Base-by-base conservation (phyloP, 23 tunicate genomes). In the Botrylloides violaceus region DNA sequence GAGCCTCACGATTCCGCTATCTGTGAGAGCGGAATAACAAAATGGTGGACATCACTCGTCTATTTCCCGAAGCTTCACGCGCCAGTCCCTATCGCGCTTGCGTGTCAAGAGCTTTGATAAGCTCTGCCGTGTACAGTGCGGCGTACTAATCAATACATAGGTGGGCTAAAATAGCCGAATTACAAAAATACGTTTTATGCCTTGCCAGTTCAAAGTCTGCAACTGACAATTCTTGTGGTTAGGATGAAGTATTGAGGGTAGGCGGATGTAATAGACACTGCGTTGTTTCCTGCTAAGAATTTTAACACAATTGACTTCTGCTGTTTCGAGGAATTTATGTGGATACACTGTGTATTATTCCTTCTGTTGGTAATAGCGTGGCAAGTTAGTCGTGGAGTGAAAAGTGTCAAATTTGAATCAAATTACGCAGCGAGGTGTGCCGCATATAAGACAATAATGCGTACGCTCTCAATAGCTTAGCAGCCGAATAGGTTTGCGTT, bases 211-310 rank as follows among this genome's bases (percentile, higher is more conserved):
- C 53, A 43, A 43, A 43, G 53, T 43, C 53, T 43, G 53, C 15
- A 15, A 43, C 53, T 43, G 53, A 43, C 53, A 43, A 43, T 43
- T 43, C 53, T 43, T 43, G 53, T 7, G 53, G 53, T 15, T 43
- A 43, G 53, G 15, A 43, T 43, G 53, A 43, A 43, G 53, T 43
- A 43, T 43, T 43, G 53, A 43, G 53, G 53, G 53, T 43, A 43
- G 53, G 53, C 53, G 53, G 53, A 43, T 43, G 53, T 43, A 43
- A 43, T 43, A 43, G 53, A 43, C 53, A 43, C 53, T 43, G 53
- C 53, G 53, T 43, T 43, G 53, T 43, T 43, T 43, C 53, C 53
- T 43, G 53, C 53, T 43, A 43, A 43, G 53, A 43, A 43, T 43
- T 43, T 43, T 43, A 43, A 9, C 53, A 43, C 53, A 43, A 43